A percentile compares a stretch with the other conserved stretches of the same genome.
phyloP scores from a whole-genome alignment of 37 sponge, comb jelly and placozoan species.

The Chondrosia reniformis region DNA sequence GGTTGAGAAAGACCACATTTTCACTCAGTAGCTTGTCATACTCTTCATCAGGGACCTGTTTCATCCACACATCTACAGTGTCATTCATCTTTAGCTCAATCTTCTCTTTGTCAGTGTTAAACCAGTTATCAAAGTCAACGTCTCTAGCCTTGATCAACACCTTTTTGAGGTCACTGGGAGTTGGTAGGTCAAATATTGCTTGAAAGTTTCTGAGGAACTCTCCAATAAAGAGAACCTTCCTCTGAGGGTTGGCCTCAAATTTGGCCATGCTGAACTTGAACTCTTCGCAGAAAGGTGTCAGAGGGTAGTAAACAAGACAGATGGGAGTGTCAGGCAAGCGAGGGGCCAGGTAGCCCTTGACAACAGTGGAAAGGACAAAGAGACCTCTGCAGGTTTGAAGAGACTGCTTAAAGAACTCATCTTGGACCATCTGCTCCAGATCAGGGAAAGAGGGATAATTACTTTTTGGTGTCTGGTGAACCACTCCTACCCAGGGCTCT shows the following conservation, averaged over 20 bases:
- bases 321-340: constrained; percentile 16
- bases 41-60: constrained; percentile 37
- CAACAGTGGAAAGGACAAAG: constrained; percentile 26
- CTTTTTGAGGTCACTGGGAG: constrained; percentile 31
- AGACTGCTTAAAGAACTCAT: constrained; percentile 11
- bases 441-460: constrained; percentile 39
- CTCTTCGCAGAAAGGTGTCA: constrained; percentile 32
- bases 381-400: constrained; percentile 50
- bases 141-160: constrained; percentile 34
- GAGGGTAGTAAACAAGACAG: constrained; percentile 28
- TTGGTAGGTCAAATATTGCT: constrained; percentile 36
- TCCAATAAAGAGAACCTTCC: constrained; percentile 36
- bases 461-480: constrained; percentile 47
- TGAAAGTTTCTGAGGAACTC: constrained; percentile 50
- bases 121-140: constrained; percentile 36
- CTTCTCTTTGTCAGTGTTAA: constrained; percentile 1
- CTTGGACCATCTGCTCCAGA: constrained; percentile 30
- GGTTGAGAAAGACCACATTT: constrained; percentile 52
- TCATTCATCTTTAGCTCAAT: constrained; percentile 24
- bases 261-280: constrained; percentile 22
- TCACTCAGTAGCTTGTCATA: constrained; percentile 51
- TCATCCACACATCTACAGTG: constrained; percentile 20
- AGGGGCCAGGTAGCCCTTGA: constrained; percentile 34
- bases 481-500: constrained; percentile 58
- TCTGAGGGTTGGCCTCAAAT: constrained; percentile 14